phyloP scores from a whole-genome alignment of 2,888 invertebrate species.

The Ennomos fuscantarius region DNA sequence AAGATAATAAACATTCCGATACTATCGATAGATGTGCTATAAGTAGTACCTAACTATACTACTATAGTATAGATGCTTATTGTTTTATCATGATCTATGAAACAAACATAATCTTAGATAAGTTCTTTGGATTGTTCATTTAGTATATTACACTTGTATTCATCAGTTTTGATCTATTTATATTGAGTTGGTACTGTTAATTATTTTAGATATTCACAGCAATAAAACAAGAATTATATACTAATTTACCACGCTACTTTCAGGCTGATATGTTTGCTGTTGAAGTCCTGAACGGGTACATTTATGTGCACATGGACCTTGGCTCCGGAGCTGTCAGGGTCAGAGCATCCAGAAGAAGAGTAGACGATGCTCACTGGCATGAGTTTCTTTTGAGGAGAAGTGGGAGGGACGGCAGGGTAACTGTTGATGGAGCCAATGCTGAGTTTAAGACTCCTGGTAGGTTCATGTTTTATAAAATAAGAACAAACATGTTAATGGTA shows the following conservation, averaged over 20 bases:
- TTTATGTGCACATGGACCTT: constrained; percentile 96
- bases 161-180: no score
- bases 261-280: constrained; percentile 97
- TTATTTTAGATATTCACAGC: no score
- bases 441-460: constrained; percentile 94
- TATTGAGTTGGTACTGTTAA: no score
- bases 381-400: constrained; percentile 93
- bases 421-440: constrained; percentile 95
- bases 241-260: background rate
- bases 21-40: no score
- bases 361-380: constrained; percentile 97
- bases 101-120: no score
- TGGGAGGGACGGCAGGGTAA: constrained; percentile 93
- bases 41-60: no score
- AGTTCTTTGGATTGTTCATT: no score
- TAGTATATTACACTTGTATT: no score
- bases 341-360: constrained; percentile 91
- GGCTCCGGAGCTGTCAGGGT: constrained; percentile 96
- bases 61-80: no score
- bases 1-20: no score
- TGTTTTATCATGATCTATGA: no score
- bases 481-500: background rate
- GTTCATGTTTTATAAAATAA: constrained; percentile 10
- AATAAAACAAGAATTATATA: no score
- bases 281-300: constrained; percentile 96